phyloP scores from a whole-genome alignment of 2,888 invertebrate genomes.

The Diaprepes abbreviatus region DNA sequence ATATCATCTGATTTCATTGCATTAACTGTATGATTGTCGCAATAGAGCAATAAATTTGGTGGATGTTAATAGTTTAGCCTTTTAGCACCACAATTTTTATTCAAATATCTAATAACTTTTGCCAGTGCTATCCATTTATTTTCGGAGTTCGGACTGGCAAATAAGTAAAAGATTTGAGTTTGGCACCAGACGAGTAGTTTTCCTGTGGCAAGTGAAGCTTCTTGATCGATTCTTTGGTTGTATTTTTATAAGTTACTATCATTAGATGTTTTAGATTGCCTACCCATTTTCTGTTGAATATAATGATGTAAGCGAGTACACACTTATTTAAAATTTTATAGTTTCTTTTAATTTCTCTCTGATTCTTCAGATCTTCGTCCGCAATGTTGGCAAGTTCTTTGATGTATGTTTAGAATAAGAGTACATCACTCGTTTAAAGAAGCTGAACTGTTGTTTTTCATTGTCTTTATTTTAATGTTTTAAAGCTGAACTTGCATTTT shows the following conservation, averaged over 20 bases:
- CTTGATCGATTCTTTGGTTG: too few species aligned
- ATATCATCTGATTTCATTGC: conserved; percentile 49
- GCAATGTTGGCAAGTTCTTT: conserved; percentile 43
- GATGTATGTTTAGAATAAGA: too few species aligned
- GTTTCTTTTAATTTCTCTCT: conserved; percentile 21
- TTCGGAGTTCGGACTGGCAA: too few species aligned
- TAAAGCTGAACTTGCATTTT: too few species aligned
- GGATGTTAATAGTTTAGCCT: conserved; percentile 46
- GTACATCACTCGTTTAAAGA: conserved; percentile 50
- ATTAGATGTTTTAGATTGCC: conserved; percentile 49
- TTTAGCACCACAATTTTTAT: conserved; percentile 47
- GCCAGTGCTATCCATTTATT: too few species aligned
- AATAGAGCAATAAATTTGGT: conserved; percentile 52
- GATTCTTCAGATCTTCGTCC: conserved; percentile 31
- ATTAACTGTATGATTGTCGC: conserved; percentile 53
- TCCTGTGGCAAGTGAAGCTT: conserved; percentile 24
- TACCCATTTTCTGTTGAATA: conserved; percentile 52
- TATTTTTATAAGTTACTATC: conserved; percentile 44
- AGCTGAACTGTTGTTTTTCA: conserved; percentile 49
- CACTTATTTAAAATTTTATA: conserved; percentile 52
- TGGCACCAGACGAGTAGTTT: conserved; percentile 44
- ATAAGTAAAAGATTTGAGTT: too few species aligned
- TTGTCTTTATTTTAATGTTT: conserved; percentile 51
- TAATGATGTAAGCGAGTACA: conserved; percentile 41
- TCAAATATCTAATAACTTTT: conserved; percentile 49